Evolutionary conservation across 2,888 invertebrate genomes (phyloP).

Genomic region (Stictocephala bisonia): DNA sequence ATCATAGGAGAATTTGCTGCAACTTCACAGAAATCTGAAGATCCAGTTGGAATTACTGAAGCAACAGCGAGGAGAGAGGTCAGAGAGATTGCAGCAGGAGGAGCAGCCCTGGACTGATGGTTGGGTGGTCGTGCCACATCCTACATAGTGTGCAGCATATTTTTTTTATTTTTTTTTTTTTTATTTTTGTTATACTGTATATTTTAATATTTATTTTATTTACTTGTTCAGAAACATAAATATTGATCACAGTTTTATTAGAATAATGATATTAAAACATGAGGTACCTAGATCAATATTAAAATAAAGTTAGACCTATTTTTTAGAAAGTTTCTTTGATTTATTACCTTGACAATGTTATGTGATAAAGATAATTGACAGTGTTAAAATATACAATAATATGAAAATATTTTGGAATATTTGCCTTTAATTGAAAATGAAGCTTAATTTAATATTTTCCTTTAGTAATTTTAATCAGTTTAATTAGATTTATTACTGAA

Average conservation of each 20-base stretch:
- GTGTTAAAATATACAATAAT: too few species aligned
- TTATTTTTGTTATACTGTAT: slow-evolving; percentile 7
- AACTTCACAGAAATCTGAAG: slow-evolving; percentile 74
- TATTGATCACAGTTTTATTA: background rate
- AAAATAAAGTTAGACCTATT: too few species aligned
- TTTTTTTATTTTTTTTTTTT: slow-evolving; percentile 3
- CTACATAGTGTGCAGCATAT: slow-evolving; percentile 8
- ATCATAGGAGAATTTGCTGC: slow-evolving; percentile 74
- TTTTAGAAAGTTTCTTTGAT: too few species aligned
- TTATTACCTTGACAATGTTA: too few species aligned
- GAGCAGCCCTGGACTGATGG: slow-evolving; percentile 38
- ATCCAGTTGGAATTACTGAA: slow-evolving; percentile 69
- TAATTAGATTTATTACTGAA: too few species aligned
- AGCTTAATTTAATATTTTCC: too few species aligned
- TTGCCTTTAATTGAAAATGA: too few species aligned
- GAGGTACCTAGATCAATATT: too few species aligned
- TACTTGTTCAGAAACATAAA: background rate
- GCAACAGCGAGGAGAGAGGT: slow-evolving; percentile 23
- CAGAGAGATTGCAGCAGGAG: background rate
- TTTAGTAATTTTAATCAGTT: too few species aligned
- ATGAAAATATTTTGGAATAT: too few species aligned
- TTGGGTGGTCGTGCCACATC: slow-evolving; percentile 50
- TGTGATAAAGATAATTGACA: too few species aligned
- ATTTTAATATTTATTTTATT: slow-evolving; percentile 11
- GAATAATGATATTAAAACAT: too few species aligned